phyloP scores from a whole-genome alignment of 2,888 invertebrate genomes.

The Pedicia rivosa region DNA sequence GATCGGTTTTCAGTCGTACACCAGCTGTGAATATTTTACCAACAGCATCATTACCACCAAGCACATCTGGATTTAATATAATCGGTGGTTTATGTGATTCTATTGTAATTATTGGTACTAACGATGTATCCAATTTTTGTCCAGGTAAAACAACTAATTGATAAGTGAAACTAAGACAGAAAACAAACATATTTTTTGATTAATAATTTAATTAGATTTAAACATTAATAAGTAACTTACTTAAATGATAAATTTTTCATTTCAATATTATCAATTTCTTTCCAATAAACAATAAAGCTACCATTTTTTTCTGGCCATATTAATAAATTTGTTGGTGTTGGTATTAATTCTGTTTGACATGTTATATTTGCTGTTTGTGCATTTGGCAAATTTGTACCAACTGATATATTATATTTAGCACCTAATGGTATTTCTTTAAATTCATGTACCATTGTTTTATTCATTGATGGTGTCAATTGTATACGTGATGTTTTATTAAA shows the following conservation, averaged over 20 bases:
- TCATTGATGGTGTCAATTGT: conserved; percentile 33
- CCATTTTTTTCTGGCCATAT: conserved; percentile 42
- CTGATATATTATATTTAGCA: conserved; percentile 35
- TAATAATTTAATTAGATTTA: no score
- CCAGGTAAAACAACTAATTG: conserved; percentile 48
- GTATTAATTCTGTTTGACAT: conserved; percentile 38
- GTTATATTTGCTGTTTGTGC: conserved; percentile 30
- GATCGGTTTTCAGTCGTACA: conserved; percentile 40
- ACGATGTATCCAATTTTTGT: conserved; percentile 33
- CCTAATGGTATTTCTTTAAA: conserved; percentile 38
- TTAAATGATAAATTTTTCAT: no score
- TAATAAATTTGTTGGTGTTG: conserved; percentile 45
- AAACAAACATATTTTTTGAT: no score
- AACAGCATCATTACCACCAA: conserved; percentile 34
- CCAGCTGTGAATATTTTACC: conserved; percentile 43
- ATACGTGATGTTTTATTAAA: conserved; percentile 31
- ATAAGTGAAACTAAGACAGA: conserved; percentile 36
- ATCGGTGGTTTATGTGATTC: conserved; percentile 35
- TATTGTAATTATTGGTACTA: conserved; percentile 30
- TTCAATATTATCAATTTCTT: conserved; percentile 27
- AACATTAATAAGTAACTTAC: no score
- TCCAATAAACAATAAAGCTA: conserved; percentile 50
- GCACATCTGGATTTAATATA: conserved; percentile 13
- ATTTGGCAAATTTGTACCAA: conserved; percentile 24
- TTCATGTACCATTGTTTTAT: conserved; percentile 34